Conservation (phyloP, 2,797 vertebrate genomes). For the Rousettus madagascariensis region DNA sequence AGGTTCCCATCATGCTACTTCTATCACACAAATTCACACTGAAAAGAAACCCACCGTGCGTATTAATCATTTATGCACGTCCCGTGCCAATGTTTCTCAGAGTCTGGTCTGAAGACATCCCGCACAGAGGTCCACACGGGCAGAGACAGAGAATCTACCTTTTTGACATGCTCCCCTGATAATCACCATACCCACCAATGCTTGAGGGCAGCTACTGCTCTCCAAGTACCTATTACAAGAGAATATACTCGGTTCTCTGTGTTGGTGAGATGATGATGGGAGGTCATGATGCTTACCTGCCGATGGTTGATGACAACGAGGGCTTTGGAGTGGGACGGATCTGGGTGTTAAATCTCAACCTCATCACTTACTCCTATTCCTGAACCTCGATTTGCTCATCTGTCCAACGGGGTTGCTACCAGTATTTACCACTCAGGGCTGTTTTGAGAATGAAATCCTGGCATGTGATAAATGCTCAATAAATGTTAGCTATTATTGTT, state of each 20-base stretch:
- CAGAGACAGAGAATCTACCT: background rate
- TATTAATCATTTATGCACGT: background rate
- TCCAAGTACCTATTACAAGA: background rate
- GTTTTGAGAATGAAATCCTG: background rate
- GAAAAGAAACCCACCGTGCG: background rate
- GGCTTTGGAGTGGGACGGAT: background rate
- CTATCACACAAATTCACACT: background rate
- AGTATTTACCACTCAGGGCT: background rate
- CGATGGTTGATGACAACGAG: background rate
- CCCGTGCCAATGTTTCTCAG: background rate
- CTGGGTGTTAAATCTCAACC: background rate
- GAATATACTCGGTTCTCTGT: background rate
- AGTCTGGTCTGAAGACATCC: background rate
- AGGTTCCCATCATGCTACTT: background rate
- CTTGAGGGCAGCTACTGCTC: background rate
- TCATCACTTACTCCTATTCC: background rate
- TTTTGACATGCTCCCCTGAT: background rate
- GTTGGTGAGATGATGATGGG: background rate
- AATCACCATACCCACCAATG: rapidly evolving
- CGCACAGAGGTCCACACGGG: too few species aligned
- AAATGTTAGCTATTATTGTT: background rate
- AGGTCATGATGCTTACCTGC: too few species aligned
- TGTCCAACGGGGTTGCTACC: background rate
- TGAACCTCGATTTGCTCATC: background rate
- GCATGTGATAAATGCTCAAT: background rate